Evolutionary conservation across 2,888 invertebrate genomes (phyloP).

Genomic region (Pyrocoelia pectoralis): DNA sequence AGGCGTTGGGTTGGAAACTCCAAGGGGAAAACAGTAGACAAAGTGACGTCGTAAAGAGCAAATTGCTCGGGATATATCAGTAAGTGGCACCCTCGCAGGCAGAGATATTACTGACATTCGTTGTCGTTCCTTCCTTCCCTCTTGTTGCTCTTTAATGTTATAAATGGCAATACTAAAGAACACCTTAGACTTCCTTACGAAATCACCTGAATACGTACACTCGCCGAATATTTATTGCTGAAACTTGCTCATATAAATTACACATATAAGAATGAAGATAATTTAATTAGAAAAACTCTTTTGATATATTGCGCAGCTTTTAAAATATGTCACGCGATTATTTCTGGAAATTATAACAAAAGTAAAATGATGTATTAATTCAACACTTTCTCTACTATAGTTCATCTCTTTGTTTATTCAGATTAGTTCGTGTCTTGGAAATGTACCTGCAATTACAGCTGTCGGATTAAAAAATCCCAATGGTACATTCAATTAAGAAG

Average conservation of each 20-base stretch:
- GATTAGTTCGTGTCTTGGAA: too few relatives aligned
- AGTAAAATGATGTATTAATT: too few relatives aligned
- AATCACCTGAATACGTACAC: slow-evolving; percentile 33
- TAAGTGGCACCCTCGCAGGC: slow-evolving; percentile 51
- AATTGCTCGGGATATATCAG: slow-evolving; percentile 56
- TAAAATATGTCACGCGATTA: too few relatives aligned
- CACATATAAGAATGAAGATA: neutral
- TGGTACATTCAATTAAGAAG: too few relatives aligned
- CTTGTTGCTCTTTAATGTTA: slow-evolving; percentile 37
- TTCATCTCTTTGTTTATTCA: too few relatives aligned
- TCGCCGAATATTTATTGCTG: slow-evolving; percentile 28
- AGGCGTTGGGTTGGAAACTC: slow-evolving; percentile 20
- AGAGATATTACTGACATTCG: slow-evolving; percentile 54
- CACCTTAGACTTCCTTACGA: slow-evolving; percentile 36
- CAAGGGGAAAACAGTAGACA: slow-evolving; percentile 33
- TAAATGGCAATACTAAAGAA: slow-evolving; percentile 36
- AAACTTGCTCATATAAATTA: slow-evolving; percentile 22
- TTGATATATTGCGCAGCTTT: too few relatives aligned
- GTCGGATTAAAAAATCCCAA: too few relatives aligned
- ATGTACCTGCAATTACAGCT: too few relatives aligned
- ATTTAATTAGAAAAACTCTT: slow-evolving; percentile 2
- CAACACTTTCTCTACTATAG: too few relatives aligned
- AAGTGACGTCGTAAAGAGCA: slow-evolving; percentile 55
- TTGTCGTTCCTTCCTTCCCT: slow-evolving; percentile 39
- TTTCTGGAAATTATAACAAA: too few relatives aligned